These are phyloP conservation scores for Agrypnia vestita DNA, from an alignment of 1,140 invertebrate genomes.

Conservation along the genomic window DNA sequence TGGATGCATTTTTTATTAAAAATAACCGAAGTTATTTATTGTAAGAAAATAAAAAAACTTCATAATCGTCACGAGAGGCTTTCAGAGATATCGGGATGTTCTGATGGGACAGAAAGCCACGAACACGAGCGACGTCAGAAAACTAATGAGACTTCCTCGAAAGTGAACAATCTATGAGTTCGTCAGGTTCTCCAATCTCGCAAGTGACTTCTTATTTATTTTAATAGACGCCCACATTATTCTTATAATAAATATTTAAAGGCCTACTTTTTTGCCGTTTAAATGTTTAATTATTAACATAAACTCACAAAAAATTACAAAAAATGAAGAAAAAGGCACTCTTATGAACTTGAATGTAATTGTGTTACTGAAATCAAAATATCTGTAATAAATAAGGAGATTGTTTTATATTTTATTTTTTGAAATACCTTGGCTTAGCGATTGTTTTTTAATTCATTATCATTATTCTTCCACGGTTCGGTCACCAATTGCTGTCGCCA, in stretches of 20 bases:
- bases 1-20: too few relatives aligned
- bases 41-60: not conserved
- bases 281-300: conserved; percentile 6
- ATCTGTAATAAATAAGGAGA: too few relatives aligned
- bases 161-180: conserved; percentile 3
- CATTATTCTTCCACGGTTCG: too few relatives aligned
- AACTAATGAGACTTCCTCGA: conserved; percentile 32
- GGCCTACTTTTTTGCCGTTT: not conserved
- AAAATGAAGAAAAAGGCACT: too few relatives aligned
- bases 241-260: not conserved
- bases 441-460: too few relatives aligned
- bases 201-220: not conserved
- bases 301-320: too few relatives aligned
- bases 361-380: too few relatives aligned
- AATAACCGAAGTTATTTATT: too few relatives aligned
- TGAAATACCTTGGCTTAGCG: too few relatives aligned
- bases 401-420: too few relatives aligned
- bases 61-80: not conserved
- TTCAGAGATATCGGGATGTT: conserved; percentile 7
- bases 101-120: not conserved
- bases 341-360: too few relatives aligned
- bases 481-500: too few relatives aligned
- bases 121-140: conserved; percentile 10
- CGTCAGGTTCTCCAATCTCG: conserved; percentile 9
- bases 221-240: conserved; percentile 5